These are phyloP conservation scores for Anagrus nilaparvatae DNA, from an alignment of 1,140 invertebrate species.

Conservation along the genomic window DNA sequence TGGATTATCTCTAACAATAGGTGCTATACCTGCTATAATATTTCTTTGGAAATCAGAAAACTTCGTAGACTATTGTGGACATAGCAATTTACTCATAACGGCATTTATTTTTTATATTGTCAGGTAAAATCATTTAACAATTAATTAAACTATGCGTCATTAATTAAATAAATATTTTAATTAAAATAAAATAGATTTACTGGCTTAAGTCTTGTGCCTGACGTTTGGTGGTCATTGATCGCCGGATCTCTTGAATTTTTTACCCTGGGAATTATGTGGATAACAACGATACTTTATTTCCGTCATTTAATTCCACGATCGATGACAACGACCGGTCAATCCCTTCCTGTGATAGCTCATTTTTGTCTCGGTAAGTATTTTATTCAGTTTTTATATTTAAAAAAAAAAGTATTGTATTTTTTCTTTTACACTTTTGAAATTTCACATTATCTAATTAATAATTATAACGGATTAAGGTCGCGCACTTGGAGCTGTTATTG, in stretches of 20 bases:
- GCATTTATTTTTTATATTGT: slow-evolving; percentile 72
- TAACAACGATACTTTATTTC: slow-evolving; percentile 71
- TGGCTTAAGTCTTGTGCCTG: slow-evolving; percentile 54
- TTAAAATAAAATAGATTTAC: slow-evolving; percentile 25
- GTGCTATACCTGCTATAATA: slow-evolving; percentile 55
- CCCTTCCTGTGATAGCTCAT: slow-evolving; percentile 68
- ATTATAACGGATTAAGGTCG: slow-evolving; percentile 41
- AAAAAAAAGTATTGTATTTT: not conserved
- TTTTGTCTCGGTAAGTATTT: slow-evolving; percentile 59
- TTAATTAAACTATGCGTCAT: not conserved
- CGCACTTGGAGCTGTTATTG: slow-evolving; percentile 52
- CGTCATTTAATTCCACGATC: slow-evolving; percentile 69
- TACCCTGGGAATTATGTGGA: slow-evolving; percentile 73
- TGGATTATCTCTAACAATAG: slow-evolving; percentile 55
- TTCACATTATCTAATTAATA: not conserved
- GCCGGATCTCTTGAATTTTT: slow-evolving; percentile 71
- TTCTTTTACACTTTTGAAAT: not conserved
- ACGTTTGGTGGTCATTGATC: slow-evolving; percentile 54
- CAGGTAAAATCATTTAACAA: slow-evolving; percentile 40
- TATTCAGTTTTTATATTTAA: not conserved
- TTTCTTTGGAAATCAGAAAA: slow-evolving; percentile 70
- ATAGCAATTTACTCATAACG: slow-evolving; percentile 71
- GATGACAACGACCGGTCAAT: slow-evolving; percentile 72
- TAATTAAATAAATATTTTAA: not conserved
- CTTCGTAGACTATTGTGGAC: slow-evolving; percentile 73